These are phyloP conservation scores for Meloidogyne floridensis DNA, from an alignment of 1,140 invertebrate species.

Conservation along the genomic window DNA sequence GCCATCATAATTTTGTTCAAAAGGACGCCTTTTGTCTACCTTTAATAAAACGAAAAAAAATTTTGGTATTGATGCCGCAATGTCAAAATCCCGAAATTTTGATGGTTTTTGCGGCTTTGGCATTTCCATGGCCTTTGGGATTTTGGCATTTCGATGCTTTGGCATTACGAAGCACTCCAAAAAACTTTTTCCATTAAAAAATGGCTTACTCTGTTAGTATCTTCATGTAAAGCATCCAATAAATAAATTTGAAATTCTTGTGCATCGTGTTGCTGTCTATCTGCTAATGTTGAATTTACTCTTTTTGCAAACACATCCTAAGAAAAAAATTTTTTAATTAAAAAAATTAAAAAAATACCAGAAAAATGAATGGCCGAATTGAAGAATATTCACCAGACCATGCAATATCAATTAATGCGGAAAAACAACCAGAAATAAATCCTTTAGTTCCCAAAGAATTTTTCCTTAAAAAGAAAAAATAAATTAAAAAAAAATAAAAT, in stretches of 20 bases:
- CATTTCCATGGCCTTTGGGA: too few relatives aligned
- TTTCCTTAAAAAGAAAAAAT: constrained; percentile 11
- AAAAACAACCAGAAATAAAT: constrained; percentile 40
- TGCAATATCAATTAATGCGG: constrained; percentile 32
- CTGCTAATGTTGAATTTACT: constrained; percentile 37
- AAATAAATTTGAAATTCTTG: constrained; percentile 52
- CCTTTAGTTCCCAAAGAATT: constrained; percentile 35
- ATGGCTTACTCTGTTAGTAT: constrained; percentile 37
- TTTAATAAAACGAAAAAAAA: background rate
- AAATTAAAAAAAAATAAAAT: background rate
- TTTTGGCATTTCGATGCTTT: too few relatives aligned
- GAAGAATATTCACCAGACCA: constrained; percentile 37
- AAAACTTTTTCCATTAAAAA: background rate
- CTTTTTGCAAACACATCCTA: constrained; percentile 42
- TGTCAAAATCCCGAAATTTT: too few relatives aligned
- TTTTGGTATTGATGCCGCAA: background rate
- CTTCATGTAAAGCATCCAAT: constrained; percentile 52
- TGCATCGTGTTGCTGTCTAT: constrained; percentile 52
- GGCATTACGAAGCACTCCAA: too few relatives aligned
- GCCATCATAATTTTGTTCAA: constrained; percentile 52
- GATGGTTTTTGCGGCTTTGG: too few relatives aligned
- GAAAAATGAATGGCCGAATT: constrained; percentile 32
- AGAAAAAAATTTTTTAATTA: background rate
- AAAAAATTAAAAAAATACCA: constrained; percentile 26
- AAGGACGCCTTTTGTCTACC: constrained; percentile 37